These are phyloP conservation scores for Sebastes minor DNA, from an alignment of 2,797 vertebrate genomes.

Conservation along the genomic window DNA sequence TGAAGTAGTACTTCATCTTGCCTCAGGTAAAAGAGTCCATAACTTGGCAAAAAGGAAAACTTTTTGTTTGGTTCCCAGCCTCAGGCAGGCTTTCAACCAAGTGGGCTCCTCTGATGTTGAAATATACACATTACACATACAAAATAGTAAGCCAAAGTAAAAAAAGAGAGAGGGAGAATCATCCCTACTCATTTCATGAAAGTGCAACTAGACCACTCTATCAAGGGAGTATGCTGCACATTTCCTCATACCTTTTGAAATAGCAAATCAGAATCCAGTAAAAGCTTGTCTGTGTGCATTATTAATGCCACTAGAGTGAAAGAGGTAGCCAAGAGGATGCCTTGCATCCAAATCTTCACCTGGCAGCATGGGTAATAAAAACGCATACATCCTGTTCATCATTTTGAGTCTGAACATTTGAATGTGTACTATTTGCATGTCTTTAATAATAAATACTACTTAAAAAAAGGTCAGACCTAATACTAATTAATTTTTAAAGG, in stretches of 20 bases:
- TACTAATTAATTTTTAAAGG: neutral
- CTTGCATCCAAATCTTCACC: slow-evolving; percentile 40
- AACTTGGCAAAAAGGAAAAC: slow-evolving; percentile 69
- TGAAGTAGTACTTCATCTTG: slow-evolving; percentile 74
- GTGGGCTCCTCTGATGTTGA: slow-evolving; percentile 65
- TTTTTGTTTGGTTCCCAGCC: slow-evolving; percentile 75
- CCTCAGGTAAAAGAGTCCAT: slow-evolving; percentile 72
- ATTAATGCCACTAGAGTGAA: slow-evolving; percentile 72
- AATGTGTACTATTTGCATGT: neutral
- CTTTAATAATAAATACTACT: neutral
- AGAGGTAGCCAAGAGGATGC: slow-evolving; percentile 37
- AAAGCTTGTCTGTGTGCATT: slow-evolving; percentile 74
- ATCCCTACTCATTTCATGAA: slow-evolving; percentile 49
- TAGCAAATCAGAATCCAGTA: slow-evolving; percentile 68
- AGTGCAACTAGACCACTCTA: slow-evolving; percentile 35
- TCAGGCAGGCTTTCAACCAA: slow-evolving; percentile 65
- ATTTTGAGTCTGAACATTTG: neutral
- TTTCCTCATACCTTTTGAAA: slow-evolving; percentile 64
- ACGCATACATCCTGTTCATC: neutral
- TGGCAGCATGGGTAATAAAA: slow-evolving; percentile 5
- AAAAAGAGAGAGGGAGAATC: slow-evolving; percentile 8
- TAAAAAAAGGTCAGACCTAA: neutral
- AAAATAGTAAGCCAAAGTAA: slow-evolving; percentile 33
- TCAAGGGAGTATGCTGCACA: slow-evolving; percentile 47
- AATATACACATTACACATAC: slow-evolving; percentile 66